Conservation (phyloP, 2,113 vertebrate species). For the Morone chrysops region DNA sequence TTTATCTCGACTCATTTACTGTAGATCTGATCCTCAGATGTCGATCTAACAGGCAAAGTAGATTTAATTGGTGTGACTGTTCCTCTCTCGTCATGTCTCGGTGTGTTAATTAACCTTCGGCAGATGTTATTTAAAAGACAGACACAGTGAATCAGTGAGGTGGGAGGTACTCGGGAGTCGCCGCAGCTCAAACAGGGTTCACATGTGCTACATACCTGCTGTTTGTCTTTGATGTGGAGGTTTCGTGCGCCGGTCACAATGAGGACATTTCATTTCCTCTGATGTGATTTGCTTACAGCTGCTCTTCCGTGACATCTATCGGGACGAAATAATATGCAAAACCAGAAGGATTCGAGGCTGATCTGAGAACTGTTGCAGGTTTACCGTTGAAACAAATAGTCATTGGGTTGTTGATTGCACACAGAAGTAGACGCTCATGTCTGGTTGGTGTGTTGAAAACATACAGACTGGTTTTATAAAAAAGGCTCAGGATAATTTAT, state of each 20-base stretch:
- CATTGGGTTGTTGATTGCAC: not conserved
- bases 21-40: conserved; percentile 14
- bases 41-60: conserved; percentile 17
- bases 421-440: not conserved
- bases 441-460: not conserved
- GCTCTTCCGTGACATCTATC: conserved; percentile 10
- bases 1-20: conserved; percentile 4
- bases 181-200: conserved; percentile 8
- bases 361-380: not conserved
- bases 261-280: conserved; percentile 19
- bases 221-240: not conserved
- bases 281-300: conserved; percentile 50
- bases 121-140: conserved; percentile 69
- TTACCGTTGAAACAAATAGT: not conserved
- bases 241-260: not conserved
- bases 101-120: conserved; percentile 72
- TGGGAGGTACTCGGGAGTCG: not conserved
- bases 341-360: not conserved
- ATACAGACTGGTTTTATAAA: no score
- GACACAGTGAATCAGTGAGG: conserved; percentile 59
- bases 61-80: conserved; percentile 44
- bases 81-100: conserved; percentile 32
- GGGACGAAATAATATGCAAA: conserved; percentile 11
- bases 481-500: no score
- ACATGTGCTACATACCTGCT: no score